Conservation (phyloP, 2,797 vertebrate species). For the Clarias fuscus region DNA sequence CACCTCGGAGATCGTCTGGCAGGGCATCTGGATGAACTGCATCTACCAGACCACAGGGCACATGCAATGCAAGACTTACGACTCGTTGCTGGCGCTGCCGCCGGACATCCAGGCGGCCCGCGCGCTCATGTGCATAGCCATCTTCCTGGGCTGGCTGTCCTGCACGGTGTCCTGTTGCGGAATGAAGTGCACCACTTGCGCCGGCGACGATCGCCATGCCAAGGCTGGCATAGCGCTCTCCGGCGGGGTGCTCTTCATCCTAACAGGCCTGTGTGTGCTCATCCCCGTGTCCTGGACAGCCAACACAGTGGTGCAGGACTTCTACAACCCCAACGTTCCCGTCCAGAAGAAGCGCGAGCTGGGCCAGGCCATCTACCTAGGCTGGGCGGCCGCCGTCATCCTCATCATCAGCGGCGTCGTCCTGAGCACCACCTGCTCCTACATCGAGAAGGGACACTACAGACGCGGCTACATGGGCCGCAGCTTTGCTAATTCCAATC, state of each 20-base stretch:
- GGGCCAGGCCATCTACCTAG: conserved; percentile 81
- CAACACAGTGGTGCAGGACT: conserved; percentile 78
- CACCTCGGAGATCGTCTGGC: conserved; percentile 81
- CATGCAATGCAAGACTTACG: conserved; percentile 83
- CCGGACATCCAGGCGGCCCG: conserved; percentile 79
- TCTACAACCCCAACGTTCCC: conserved; percentile 80
- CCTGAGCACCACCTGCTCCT: conserved; percentile 78
- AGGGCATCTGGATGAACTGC: conserved; percentile 86
- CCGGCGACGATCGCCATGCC: conserved; percentile 77
- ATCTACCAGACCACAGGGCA: conserved; percentile 81
- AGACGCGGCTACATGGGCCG: conserved; percentile 72
- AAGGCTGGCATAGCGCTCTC: conserved; percentile 78
- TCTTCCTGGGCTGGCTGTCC: conserved; percentile 82
- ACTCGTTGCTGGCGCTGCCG: conserved; percentile 78
- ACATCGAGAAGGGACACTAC: conserved; percentile 70
- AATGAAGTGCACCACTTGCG: conserved; percentile 84
- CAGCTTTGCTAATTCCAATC: conserved; percentile 72
- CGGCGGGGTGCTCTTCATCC: conserved; percentile 78
- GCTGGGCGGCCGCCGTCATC: conserved; percentile 76
- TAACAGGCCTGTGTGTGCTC: conserved; percentile 78
- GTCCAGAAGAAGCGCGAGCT: conserved; percentile 77
- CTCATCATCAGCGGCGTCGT: conserved; percentile 80
- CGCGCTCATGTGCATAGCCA: conserved; percentile 80
- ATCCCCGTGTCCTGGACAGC: conserved; percentile 81
- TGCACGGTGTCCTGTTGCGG: conserved; percentile 83